Percentiles rank a stretch among this genome's conserved stretches.
Conservation (phyloP, 92 coral and sea anemone species). For the Parazoanthus swiftii region DNA sequence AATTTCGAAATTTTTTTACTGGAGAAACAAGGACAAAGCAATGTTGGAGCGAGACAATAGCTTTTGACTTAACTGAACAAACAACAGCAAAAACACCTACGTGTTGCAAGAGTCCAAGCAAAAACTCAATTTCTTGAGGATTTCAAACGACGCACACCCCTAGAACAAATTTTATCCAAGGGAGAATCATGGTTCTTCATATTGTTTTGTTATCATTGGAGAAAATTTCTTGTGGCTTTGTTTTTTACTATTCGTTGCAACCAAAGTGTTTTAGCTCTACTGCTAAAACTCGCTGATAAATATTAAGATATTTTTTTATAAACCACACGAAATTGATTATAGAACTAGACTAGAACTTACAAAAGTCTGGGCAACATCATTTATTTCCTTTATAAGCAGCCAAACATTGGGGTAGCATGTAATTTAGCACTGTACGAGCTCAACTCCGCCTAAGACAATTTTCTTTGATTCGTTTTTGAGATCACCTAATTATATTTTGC, state of each 20-base stretch:
- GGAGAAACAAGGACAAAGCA: neutral
- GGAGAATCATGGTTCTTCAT: too few species aligned
- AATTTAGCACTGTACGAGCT: neutral
- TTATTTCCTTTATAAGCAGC: neutral
- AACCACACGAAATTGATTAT: too few species aligned
- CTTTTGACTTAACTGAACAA: neutral
- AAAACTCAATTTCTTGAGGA: neutral
- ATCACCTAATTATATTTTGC: neutral
- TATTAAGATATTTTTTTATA: too few species aligned
- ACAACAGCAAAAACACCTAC: neutral
- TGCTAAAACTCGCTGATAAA: too few species aligned
- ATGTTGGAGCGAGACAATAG: neutral
- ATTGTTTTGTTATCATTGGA: too few species aligned
- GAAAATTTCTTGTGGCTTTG: too few species aligned
- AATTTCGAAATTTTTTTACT: neutral
- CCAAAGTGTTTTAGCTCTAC: too few species aligned
- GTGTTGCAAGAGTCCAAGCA: too few species aligned
- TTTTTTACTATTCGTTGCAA: too few species aligned
- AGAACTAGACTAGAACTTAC: neutral
- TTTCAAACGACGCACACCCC: neutral
- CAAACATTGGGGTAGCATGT: neutral
- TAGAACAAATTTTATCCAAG: too few species aligned
- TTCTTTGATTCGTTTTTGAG: neutral
- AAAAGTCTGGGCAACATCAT: neutral
- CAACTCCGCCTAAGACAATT: neutral